Base-by-base conservation (phyloP, 2,113 vertebrate genomes). In the Corythaeola cristata region DNA sequence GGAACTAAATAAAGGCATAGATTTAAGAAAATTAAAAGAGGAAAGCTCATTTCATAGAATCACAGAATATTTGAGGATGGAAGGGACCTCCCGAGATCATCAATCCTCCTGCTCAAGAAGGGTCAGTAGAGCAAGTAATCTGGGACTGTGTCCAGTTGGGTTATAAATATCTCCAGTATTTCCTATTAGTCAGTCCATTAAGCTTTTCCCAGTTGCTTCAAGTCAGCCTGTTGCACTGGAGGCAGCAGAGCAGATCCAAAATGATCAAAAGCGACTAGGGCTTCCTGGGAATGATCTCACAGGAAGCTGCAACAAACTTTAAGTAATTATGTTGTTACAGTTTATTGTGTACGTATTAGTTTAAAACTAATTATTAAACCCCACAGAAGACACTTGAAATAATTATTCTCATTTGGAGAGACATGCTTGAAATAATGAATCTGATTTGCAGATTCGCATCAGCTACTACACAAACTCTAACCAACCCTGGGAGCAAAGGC, bases 281-380 rank as follows among this genome's bases (percentile, higher is more conserved):
- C 76, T 91, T 85, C 83, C 79, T 53, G 50, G 71, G 78, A 85
- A 68, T 37, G 66, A 53, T 90, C 71, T 95, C 85, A 30, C 45
- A 79, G 85, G 78, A 86, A 92, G 82, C 53, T 44, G 45, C 74
- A 75, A 53, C 44, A 60, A 89, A 78, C 50, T 74, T 80, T 24
- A 81, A 53, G 71, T 52, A 93, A 93, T 93, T 66, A 85, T 66
- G 74, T 60, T 95, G 71, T 85, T 97, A 76, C 72, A 73, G 58
- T 35, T 94, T 94, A 88, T 83, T 92, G 90, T 91, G 66, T 62
- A 56, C 0, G 20, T 79, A 78, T 88, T 83, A 62, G 59, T 73
- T 91, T 91, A 90, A 82, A 82, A 72, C 88, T 77, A 78, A 94
- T 96, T 58, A 94, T 96, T 90, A 85, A 92, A 92, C 71, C 88